Conservation (phyloP, 2,797 vertebrate genomes). For the Neostethus bicornis region DNA sequence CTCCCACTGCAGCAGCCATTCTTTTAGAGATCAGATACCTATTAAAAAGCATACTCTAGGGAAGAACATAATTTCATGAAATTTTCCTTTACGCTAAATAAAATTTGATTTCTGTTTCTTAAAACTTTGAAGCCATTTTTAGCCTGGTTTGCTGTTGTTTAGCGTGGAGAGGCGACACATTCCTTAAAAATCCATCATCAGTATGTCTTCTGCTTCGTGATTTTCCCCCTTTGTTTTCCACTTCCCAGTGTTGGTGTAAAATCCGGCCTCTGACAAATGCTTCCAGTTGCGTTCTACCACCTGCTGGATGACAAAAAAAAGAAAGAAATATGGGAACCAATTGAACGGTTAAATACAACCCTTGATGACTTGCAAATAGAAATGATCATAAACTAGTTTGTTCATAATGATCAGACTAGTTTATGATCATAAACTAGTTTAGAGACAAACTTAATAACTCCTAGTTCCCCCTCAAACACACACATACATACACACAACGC, state of each 20-base stretch:
- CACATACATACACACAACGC: too few species aligned
- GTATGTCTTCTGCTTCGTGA: constrained; percentile 87
- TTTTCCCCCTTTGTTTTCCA: constrained; percentile 87
- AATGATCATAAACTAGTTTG: constrained; percentile 5
- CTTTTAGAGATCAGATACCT: not conserved
- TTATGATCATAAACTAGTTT: too few species aligned
- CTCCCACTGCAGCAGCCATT: not conserved
- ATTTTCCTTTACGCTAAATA: too few species aligned
- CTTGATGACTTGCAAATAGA: not conserved
- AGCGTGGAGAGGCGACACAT: constrained; percentile 7
- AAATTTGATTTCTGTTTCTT: too few species aligned
- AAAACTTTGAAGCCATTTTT: constrained; percentile 11
- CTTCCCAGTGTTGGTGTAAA: constrained; percentile 80
- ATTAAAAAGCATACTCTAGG: constrained; percentile 5
- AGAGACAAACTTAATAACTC: too few species aligned
- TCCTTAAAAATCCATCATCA: constrained; percentile 93
- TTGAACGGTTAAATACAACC: not conserved
- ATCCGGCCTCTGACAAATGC: constrained; percentile 80
- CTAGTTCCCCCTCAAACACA: too few species aligned
- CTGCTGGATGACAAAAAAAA: constrained; percentile 51
- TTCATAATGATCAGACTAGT: too few species aligned
- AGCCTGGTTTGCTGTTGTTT: constrained; percentile 14
- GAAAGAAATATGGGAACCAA: not conserved
- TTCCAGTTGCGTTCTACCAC: constrained; percentile 84
- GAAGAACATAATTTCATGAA: constrained; percentile 17